A percentile compares a stretch with the other conserved stretches of the same genome.
Conservation (phyloP, 2,888 invertebrate species). For the Platypus cylindrus region DNA sequence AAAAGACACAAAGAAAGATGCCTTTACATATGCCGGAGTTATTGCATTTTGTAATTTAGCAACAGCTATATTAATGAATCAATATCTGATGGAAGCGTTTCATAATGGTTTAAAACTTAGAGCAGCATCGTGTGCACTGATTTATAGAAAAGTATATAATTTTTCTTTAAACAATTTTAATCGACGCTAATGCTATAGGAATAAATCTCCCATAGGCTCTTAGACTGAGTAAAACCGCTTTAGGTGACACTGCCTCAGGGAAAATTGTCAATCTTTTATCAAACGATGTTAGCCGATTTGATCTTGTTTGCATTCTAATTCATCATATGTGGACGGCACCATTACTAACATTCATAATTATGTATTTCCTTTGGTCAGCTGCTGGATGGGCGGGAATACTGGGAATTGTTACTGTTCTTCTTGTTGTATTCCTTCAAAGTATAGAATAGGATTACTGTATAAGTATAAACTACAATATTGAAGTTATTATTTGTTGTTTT, state of each 20-base stretch:
- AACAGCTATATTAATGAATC: constrained; percentile 47
- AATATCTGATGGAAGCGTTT: constrained; percentile 48
- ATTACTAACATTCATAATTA: constrained; percentile 49
- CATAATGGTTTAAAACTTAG: constrained; percentile 67
- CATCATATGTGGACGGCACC: constrained; percentile 86
- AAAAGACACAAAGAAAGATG: constrained; percentile 40
- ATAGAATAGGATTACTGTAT: no score
- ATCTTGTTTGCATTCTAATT: constrained; percentile 68
- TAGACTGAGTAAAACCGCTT: constrained; percentile 53
- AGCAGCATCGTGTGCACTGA: constrained; percentile 64
- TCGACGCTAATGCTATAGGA: no score
- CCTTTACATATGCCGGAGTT: constrained; percentile 45
- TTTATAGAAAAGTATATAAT: constrained; percentile 63
- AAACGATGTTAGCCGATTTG: constrained; percentile 88
- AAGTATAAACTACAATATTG: no score
- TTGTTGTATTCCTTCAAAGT: constrained; percentile 79
- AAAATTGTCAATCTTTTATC: constrained; percentile 88
- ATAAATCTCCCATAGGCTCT: constrained; percentile 54
- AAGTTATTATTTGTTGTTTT: no score
- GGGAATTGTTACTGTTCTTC: constrained; percentile 64
- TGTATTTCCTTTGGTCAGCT: constrained; percentile 64
- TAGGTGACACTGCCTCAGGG: constrained; percentile 67
- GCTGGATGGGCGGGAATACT: constrained; percentile 62
- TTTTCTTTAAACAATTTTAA: no score
- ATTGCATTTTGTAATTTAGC: constrained; percentile 41